phyloP scores from a whole-genome alignment of 2,888 invertebrate species.

The Drosophila quinaria region DNA sequence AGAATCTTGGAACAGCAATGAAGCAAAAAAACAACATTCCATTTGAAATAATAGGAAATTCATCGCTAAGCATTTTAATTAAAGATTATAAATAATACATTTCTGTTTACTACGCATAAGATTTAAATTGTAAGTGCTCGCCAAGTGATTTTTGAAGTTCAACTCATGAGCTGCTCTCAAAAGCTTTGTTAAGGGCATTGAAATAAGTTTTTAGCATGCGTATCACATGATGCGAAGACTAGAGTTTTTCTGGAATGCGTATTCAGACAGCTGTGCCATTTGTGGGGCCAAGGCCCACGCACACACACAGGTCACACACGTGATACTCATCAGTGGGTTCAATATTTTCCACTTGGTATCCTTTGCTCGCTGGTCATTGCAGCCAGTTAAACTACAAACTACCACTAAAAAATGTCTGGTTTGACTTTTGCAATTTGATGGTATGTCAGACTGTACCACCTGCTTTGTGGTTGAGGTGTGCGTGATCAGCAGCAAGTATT shows the following conservation, averaged over 20 bases:
- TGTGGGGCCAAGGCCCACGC: neutral
- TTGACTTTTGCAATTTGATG: constrained; percentile 5
- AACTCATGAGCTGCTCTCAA: neutral
- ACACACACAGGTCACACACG: constrained; percentile 8
- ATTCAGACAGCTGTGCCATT: constrained; percentile 24
- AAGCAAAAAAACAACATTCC: constrained; percentile 10
- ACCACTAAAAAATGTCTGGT: too few relatives aligned
- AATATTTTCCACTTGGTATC: constrained; percentile 39
- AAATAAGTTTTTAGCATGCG: constrained; percentile 30
- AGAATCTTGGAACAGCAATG: constrained; percentile 18
- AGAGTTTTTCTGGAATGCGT: constrained; percentile 7
- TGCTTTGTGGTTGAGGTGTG: constrained; percentile 36
- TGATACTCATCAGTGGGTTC: constrained; percentile 24
- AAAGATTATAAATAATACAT: neutral
- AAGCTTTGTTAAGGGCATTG: constrained; percentile 16
- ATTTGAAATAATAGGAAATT: constrained; percentile 7
- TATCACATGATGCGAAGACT: constrained; percentile 3
- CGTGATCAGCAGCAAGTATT: constrained; percentile 40
- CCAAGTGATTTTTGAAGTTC: constrained; percentile 1
- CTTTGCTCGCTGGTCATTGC: constrained; percentile 22
- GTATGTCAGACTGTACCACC: constrained; percentile 9
- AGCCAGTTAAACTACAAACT: constrained; percentile 27
- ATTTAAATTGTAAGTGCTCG: neutral
- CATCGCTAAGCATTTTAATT: neutral
- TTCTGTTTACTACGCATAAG: neutral